Evolutionary conservation across 2,113 vertebrate species (phyloP), one percentile per base, ranked within the genome.

Genomic region (Carlito syrichta): DNA sequence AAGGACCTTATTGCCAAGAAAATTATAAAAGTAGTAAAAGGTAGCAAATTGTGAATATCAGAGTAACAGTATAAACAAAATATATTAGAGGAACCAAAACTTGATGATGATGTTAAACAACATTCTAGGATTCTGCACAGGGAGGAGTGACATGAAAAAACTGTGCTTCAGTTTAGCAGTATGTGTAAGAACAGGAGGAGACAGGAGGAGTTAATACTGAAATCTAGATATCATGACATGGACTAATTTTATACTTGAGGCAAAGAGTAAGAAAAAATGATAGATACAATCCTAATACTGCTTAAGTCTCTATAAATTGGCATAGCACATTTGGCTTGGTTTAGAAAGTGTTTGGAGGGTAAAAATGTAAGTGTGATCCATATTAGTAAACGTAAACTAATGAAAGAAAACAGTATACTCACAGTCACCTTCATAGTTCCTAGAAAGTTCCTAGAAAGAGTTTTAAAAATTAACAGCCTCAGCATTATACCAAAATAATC

Each of bases 401-500:
- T 63, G 56, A 56, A 87, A 95, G 78, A 91, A 94, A 97, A 92
- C 11, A 54, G 81, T 50, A 85, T 58, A 95, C 73, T 58, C 8
- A 48, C 3, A 96, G 71, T 48, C 54, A 63, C 77, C 63, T 79
- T 92, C 10, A 0, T 63, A 84, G 66, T 96, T 95, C 94, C 91
- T 93, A 94, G 91, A 93, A 90, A 94, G 76, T 71, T 93, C 32
- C 84, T 71, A 48, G 35, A 54, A 95, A 68, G 56, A 60, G 50
- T 86, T 95, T 96, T 92, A 87, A 95, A 92, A 84, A 96, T 83
- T 92, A 95, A 95, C 52, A 71, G 50, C 60, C 40, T 76, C 38
- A 78, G 73, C 27, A 93, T n/a, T 96, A 32, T 20, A 93, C 54
- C 35, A 92, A 87, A 91, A 79, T n/a, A 84, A 71, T 58, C n/a